Base-by-base conservation (phyloP, 2,797 vertebrate species). In the Tolypeutes matacus region DNA sequence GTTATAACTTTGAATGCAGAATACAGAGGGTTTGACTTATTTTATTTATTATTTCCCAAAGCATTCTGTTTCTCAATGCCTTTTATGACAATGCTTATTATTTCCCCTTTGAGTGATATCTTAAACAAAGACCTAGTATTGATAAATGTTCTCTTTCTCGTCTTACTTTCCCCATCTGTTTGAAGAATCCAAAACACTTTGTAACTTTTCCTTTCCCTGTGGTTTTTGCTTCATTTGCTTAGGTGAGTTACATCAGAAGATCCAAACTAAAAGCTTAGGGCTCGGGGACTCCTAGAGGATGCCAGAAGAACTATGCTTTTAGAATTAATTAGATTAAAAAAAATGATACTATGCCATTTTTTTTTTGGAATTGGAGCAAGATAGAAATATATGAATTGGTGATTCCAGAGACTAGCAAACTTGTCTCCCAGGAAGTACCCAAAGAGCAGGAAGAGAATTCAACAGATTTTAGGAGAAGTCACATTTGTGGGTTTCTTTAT, bases 391-490 rank as follows among this genome's bases (percentile, higher is more conserved):
- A 56, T n/a, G 80, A 49, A 53, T 31, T 20, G 9, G 51, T 23
- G 27, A 60, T 46, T 31, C n/a, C 0, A 0, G 67, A 60, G 34
- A 21, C 10, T 18, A 67, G 25, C 4, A 20, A 21, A 23, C 20
- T 25, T 10, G 23, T 18, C 65, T 56, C 75, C 51, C 36, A 17
- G 42, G 15, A 23, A 27, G 56, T 65, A 93, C 39, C 51, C 25
- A 1, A 1, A 34, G 46, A 5, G 9, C 34, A 49, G 1, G 9
- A 29, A 53, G 58, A 25, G 2, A 1, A 7, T n/a, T 39, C 42
- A 8, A 62, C 34, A 34, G 14, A 12, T 39, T 18, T 20, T 18
- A 5, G 2, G 53, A 18, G 42, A 70, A 82, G 51, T 49, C 25
- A 4, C 15, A n/a, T 11, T 9, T n/a, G 78, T 0, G 29, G 12